A percentile compares a stretch with the other conserved stretches of the same genome.
These are phyloP conservation scores for Acronicta psi DNA, from an alignment of 2,888 invertebrate genomes.

Conservation along the genomic window DNA sequence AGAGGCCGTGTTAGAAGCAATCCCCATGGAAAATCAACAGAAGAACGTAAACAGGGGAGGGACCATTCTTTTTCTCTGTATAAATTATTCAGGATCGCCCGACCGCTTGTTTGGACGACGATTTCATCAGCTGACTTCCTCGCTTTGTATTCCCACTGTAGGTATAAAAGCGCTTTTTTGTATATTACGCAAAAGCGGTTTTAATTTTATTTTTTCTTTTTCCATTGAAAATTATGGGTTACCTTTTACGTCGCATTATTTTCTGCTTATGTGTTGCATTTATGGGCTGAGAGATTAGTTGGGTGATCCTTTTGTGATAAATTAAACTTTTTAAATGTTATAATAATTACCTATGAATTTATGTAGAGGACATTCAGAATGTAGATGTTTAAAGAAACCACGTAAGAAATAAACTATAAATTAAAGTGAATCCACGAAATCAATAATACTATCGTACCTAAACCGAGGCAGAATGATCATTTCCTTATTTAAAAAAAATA, in stretches of 20 bases:
- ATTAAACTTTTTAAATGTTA: too few relatives aligned
- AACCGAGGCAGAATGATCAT: neutral
- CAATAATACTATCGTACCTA: too few relatives aligned
- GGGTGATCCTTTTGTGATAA: constrained; percentile 6
- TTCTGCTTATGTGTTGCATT: constrained; percentile 21
- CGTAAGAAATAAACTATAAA: neutral
- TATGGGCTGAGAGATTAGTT: constrained; percentile 30
- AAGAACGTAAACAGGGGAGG: constrained; percentile 71
- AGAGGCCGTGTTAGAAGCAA: constrained; percentile 63
- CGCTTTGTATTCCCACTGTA: constrained; percentile 62
- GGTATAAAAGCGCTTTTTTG: constrained; percentile 40
- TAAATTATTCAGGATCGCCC: constrained; percentile 79
- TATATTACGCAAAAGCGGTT: constrained; percentile 24
- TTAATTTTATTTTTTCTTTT: constrained; percentile 32
- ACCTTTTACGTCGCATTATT: constrained; percentile 31
- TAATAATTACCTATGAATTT: too few relatives aligned
- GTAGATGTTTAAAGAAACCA: too few relatives aligned
- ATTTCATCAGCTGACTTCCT: constrained; percentile 75
- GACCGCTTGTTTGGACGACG: constrained; percentile 73
- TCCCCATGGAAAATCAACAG: constrained; percentile 79
- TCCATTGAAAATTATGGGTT: constrained; percentile 42
- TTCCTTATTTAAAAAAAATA: constrained; percentile 2
- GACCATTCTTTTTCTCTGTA: constrained; percentile 71
- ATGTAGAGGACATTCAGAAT: too few relatives aligned
- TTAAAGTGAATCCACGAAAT: neutral